Conservation (phyloP, 2,888 invertebrate species). For the Hipparchia sbordonii region DNA sequence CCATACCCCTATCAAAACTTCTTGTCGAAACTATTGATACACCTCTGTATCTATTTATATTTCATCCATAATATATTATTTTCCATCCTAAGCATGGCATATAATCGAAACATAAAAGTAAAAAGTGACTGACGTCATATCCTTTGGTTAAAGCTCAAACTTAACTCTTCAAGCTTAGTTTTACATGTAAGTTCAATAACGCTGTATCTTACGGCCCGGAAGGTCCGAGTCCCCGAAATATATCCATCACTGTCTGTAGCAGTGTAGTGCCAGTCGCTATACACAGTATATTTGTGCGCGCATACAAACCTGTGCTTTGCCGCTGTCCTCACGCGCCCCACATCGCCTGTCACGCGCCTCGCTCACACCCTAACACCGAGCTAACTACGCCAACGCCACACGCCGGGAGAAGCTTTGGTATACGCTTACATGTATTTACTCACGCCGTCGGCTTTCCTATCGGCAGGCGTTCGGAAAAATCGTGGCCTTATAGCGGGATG, state of each 20-base stretch:
- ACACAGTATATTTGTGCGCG: conserved; percentile 23
- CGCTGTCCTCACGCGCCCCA: conserved; percentile 73
- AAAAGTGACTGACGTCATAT: too few species aligned
- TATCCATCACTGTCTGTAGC: neutral
- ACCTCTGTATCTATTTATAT: too few species aligned
- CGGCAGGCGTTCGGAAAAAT: neutral
- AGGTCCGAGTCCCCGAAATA: neutral
- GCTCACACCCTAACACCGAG: conserved; percentile 72
- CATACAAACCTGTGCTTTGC: conserved; percentile 63
- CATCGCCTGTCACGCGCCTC: conserved; percentile 79
- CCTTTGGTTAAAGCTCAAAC: neutral
- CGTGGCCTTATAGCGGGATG: neutral
- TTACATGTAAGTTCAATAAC: neutral
- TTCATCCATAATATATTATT: too few species aligned
- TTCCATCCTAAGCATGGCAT: too few species aligned
- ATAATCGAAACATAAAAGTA: too few species aligned
- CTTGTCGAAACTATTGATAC: too few species aligned
- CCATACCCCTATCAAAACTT: too few species aligned
- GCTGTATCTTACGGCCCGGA: too few species aligned
- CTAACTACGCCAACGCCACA: conserved; percentile 55
- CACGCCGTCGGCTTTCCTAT: neutral
- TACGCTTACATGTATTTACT: conserved; percentile 15
- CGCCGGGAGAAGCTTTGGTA: conserved; percentile 44
- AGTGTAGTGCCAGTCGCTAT: neutral
- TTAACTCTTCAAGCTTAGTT: neutral